phyloP scores from a whole-genome alignment of 1,140 invertebrate genomes.

The Catajapyx aquilonaris region DNA sequence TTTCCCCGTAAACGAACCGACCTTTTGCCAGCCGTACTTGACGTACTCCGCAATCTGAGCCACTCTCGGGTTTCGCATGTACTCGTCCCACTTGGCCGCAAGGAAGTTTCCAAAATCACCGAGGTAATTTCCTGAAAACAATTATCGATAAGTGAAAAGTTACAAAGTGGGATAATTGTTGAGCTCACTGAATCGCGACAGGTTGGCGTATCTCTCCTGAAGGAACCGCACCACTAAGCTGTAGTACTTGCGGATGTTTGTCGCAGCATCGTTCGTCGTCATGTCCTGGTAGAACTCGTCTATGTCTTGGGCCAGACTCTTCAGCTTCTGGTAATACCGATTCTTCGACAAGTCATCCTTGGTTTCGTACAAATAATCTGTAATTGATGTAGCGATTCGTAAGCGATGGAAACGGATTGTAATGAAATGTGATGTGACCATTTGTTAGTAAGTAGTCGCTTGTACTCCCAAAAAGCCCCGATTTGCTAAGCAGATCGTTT shows the following conservation, averaged over 20 bases:
- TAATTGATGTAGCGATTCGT: too few species aligned
- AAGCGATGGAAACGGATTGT: too few species aligned
- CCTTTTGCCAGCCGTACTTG: not conserved
- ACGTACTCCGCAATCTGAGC: not conserved
- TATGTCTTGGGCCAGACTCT: constrained; percentile 10
- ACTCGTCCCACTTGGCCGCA: not conserved
- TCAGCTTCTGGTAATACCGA: constrained; percentile 11
- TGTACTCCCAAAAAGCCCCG: too few species aligned
- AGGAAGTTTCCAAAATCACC: not conserved
- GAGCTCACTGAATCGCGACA: not conserved
- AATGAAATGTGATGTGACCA: too few species aligned
- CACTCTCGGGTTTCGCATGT: not conserved
- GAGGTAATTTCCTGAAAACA: not conserved
- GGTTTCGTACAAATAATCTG: constrained; percentile 14
- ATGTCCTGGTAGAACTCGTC: constrained; percentile 12
- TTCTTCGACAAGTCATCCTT: constrained; percentile 10
- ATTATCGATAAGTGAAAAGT: too few species aligned
- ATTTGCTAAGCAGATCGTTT: too few species aligned
- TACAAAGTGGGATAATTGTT: too few species aligned
- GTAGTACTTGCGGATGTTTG: constrained; percentile 12
- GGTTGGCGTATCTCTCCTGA: not conserved
- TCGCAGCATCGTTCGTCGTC: constrained; percentile 9
- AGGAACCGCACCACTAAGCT: not conserved
- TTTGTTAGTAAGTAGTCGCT: too few species aligned
- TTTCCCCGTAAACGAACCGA: too few species aligned